phyloP scores from a whole-genome alignment of 1,140 invertebrate species.

The Drosophila gunungcola region DNA sequence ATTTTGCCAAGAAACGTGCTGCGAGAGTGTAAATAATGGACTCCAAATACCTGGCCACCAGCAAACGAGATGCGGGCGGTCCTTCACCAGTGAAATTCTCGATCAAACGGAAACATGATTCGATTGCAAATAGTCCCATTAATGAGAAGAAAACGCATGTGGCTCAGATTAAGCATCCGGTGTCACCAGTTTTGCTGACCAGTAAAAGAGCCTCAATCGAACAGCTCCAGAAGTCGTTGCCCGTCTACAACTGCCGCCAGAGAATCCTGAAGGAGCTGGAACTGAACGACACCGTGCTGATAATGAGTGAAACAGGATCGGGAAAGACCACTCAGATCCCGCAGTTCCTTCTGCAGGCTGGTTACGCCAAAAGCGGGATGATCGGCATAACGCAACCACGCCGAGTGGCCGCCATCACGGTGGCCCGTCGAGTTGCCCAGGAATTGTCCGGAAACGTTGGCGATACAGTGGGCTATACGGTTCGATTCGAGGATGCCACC shows the following conservation, averaged over 20 bases:
- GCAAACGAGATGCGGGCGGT: slow-evolving; percentile 11
- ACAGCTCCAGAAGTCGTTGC: slow-evolving; percentile 64
- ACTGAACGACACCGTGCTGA: slow-evolving; percentile 87
- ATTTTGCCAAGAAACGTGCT: slow-evolving; percentile 17
- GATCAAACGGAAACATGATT: slow-evolving; percentile 53
- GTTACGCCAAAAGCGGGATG: slow-evolving; percentile 86
- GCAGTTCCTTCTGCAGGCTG: slow-evolving; percentile 89
- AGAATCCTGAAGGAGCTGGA: slow-evolving; percentile 68
- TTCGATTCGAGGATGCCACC: slow-evolving; percentile 95
- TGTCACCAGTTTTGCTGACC: slow-evolving; percentile 8
- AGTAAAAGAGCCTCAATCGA: slow-evolving; percentile 44
- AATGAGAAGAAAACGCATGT: slow-evolving; percentile 35
- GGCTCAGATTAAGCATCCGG: slow-evolving; percentile 12
- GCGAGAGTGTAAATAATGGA: slow-evolving; percentile 44
- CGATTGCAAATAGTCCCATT: slow-evolving; percentile 20
- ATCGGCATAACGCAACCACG: slow-evolving; percentile 95
- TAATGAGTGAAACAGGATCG: slow-evolving; percentile 95
- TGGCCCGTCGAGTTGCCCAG: slow-evolving; percentile 94
- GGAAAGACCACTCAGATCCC: slow-evolving; percentile 97
- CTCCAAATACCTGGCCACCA: slow-evolving; percentile 59
- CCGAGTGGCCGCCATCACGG: slow-evolving; percentile 95
- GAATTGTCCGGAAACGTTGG: slow-evolving; percentile 90
- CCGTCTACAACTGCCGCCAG: slow-evolving; percentile 65
- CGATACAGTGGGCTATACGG: slow-evolving; percentile 89
- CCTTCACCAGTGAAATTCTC: slow-evolving; percentile 39